Conservation (phyloP, 2,797 vertebrate genomes). For the Darevskia nairensis region DNA sequence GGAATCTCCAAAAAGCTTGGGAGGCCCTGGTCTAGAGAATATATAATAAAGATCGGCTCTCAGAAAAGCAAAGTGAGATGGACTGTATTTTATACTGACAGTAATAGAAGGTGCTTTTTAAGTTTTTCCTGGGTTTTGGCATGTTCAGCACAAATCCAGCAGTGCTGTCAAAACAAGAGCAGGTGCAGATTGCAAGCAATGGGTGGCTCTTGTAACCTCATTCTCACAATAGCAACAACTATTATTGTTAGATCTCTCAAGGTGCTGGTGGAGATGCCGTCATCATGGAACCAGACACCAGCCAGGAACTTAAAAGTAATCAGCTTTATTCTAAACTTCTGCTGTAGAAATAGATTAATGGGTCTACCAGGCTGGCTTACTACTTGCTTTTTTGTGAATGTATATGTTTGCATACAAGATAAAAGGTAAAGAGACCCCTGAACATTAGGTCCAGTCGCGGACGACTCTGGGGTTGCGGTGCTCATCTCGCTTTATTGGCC, state of each 20-base stretch:
- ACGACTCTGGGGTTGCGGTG: no score
- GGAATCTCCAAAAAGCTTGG: background rate
- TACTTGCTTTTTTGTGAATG: background rate
- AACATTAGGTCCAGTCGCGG: no score
- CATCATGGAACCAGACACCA: background rate
- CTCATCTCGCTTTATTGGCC: no score
- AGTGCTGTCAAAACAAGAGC: background rate
- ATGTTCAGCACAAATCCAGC: background rate
- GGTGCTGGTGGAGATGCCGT: slow-evolving; percentile 12
- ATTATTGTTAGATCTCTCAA: slow-evolving; percentile 35
- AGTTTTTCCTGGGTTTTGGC: background rate
- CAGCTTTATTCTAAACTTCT: background rate
- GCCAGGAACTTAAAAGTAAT: slow-evolving; percentile 50
- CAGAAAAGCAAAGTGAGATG: background rate
- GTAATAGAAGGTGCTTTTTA: background rate
- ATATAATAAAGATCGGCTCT: background rate
- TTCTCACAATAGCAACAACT: background rate
- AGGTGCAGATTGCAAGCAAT: background rate
- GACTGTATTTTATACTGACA: background rate
- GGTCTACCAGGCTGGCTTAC: background rate
- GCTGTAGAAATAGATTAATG: slow-evolving; percentile 15
- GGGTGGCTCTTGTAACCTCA: slow-evolving; percentile 25
- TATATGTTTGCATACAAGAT: background rate
- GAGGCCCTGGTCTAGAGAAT: background rate
- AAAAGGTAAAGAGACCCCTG: no score